Base-by-base conservation (phyloP, 2,797 vertebrate species). In the Sparus aurata region DNA sequence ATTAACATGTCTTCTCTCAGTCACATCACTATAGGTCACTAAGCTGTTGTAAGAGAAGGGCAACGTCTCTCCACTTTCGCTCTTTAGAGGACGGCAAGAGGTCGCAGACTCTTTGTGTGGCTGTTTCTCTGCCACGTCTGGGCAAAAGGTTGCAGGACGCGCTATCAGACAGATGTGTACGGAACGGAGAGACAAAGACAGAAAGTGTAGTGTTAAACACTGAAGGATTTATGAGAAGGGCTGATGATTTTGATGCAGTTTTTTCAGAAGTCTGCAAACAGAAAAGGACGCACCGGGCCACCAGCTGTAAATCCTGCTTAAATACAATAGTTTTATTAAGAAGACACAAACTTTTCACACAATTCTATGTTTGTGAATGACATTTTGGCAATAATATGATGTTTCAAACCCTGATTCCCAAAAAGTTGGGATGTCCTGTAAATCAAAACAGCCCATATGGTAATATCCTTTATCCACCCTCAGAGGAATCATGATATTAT, bases 1-100 rank as follows among this genome's bases (percentile, higher is more conserved):
- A 85, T 80, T 75, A 78, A 61, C 22, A 18, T 11, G 30, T 66
- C 50, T 72, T 74, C 25, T 60, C 43, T 30, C 20, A 16, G 54
- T 81, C 87, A 65, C 60, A 50, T 68, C 80, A 87, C 64, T 49
- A 7, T 11, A 7, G 20, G 53, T 30, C 34, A 5, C 59, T 67
- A 54, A 64, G 53, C 43, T 77, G 54, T 12, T 71, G 66, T 23
- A 41, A 58, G 72, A 38, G 23, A 77, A 45, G 25, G 0, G 20
- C 15, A 46, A 52, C 20, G 25, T 75, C 66, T 59, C 57, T 69
- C 64, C 76, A 38, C 22, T 61, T 45, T 8, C 34, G 38, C 18
- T 66, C 23, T 62, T 60, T 23, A 38, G 41, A 52, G 10, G 30
- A 25, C 0, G 20, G 9, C 46, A 34, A n/a, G 38, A 75, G 69